Evolutionary conservation across 2,888 invertebrate genomes (phyloP).

Genomic region (Hylaea fasciaria): DNA sequence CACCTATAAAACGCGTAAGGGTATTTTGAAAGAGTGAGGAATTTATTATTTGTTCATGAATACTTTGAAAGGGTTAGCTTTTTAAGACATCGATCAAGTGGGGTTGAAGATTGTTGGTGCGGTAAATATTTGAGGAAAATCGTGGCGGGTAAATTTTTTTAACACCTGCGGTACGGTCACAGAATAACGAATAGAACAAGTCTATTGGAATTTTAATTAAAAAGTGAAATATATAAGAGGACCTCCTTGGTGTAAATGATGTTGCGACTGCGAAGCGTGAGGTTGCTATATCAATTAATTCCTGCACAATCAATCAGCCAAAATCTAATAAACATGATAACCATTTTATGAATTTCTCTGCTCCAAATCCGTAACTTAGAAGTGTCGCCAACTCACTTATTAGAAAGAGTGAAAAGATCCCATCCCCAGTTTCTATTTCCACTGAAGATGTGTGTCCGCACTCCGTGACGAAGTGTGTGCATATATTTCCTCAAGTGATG

Average conservation of each 20-base stretch:
- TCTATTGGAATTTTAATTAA: background rate
- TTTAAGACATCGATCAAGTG: conserved; percentile 20
- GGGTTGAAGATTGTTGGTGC: conserved; percentile 10
- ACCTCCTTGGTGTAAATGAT: too few relatives aligned
- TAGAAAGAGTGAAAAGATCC: too few relatives aligned
- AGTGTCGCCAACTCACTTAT: too few relatives aligned
- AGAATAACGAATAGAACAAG: background rate
- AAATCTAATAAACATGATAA: too few relatives aligned
- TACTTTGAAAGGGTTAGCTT: conserved; percentile 16
- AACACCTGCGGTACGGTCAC: conserved; percentile 12
- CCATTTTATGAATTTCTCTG: too few relatives aligned
- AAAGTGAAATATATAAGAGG: too few relatives aligned
- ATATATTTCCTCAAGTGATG: conserved; percentile 67
- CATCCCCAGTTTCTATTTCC: background rate
- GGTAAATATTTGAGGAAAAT: conserved; percentile 5
- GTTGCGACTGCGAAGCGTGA: too few relatives aligned
- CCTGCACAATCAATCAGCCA: too few relatives aligned
- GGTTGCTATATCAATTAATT: too few relatives aligned
- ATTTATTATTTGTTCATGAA: conserved; percentile 16
- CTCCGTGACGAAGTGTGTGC: conserved; percentile 51
- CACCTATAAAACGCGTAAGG: conserved; percentile 2
- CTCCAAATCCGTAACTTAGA: too few relatives aligned
- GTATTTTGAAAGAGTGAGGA: conserved; percentile 3
- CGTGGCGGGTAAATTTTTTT: conserved; percentile 4
- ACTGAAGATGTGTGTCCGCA: conserved; percentile 3